A percentile compares a stretch with the other conserved stretches of the same genome.
Evolutionary conservation across 2,888 invertebrate species (phyloP).

Genomic region (Conistra vaccinii): DNA sequence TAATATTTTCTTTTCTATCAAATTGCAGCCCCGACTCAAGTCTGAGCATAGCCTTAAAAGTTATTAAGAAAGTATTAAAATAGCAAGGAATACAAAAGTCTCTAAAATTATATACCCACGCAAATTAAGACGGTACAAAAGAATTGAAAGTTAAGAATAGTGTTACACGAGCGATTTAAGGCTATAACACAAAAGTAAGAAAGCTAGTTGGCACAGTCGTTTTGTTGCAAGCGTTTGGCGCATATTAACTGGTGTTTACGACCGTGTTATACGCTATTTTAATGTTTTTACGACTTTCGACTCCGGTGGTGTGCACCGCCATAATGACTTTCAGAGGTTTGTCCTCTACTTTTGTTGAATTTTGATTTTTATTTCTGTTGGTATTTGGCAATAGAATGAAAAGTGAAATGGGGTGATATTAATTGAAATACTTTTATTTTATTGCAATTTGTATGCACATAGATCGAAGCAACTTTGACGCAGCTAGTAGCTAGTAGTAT

Average conservation of each 20-base stretch:
- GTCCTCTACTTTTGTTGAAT: slow-evolving; percentile 39
- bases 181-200: slow-evolving; percentile 41
- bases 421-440: background rate
- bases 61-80: background rate
- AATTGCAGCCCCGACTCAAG: background rate
- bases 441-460: background rate
- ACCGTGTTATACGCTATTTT: slow-evolving; percentile 66
- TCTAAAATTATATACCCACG: background rate
- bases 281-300: slow-evolving; percentile 63
- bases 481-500: background rate
- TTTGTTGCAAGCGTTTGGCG: slow-evolving; percentile 58
- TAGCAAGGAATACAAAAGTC: background rate
- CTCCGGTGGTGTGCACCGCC: slow-evolving; percentile 57
- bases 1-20: background rate
- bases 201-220: slow-evolving; percentile 55
- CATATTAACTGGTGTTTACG: slow-evolving; percentile 67
- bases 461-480: background rate
- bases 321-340: slow-evolving; percentile 53
- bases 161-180: slow-evolving; percentile 34
- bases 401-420: slow-evolving; percentile 21
- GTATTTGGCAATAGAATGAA: slow-evolving; percentile 18
- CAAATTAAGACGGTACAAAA: slow-evolving; percentile 14
- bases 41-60: background rate
- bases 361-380: slow-evolving; percentile 30
- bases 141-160: slow-evolving; percentile 37